A percentile compares a stretch with the other conserved stretches of the same genome.
phyloP scores from a whole-genome alignment of 2,888 invertebrate genomes.

The Spilosoma lubricipeda region DNA sequence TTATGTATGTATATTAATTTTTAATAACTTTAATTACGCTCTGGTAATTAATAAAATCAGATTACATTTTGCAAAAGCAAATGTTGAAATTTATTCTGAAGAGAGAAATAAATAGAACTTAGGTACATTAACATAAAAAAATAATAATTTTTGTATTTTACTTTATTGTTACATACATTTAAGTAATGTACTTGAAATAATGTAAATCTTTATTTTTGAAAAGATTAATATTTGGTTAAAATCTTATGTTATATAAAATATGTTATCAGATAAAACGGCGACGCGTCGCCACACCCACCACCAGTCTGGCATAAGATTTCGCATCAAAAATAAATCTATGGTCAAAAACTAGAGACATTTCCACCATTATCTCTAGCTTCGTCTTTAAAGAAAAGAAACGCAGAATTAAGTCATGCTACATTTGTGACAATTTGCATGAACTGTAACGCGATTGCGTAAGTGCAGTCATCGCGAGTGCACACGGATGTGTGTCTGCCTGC shows the following conservation, averaged over 20 bases:
- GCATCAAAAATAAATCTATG: too few relatives aligned
- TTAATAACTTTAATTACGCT: not conserved
- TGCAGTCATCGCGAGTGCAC: slow-evolving; percentile 22
- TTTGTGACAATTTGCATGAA: slow-evolving; percentile 24
- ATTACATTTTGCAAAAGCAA: not conserved
- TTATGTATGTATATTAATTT: not conserved
- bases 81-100: not conserved
- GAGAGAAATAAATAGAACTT: not conserved
- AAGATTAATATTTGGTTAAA: too few relatives aligned
- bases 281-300: too few relatives aligned
- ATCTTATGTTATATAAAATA: too few relatives aligned
- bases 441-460: slow-evolving; percentile 16
- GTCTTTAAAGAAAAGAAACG: not conserved
- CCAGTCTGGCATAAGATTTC: not conserved
- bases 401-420: not conserved
- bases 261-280: too few relatives aligned
- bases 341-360: not conserved
- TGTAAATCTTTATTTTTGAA: too few relatives aligned
- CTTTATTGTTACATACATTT: too few relatives aligned
- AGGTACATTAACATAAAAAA: too few relatives aligned
- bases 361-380: not conserved
- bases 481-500: slow-evolving; percentile 39
- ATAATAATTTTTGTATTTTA: too few relatives aligned
- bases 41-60: not conserved
- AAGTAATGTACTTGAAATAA: too few relatives aligned